phyloP scores from a whole-genome alignment of 2,888 invertebrate genomes.

The Ormia ochracea region DNA sequence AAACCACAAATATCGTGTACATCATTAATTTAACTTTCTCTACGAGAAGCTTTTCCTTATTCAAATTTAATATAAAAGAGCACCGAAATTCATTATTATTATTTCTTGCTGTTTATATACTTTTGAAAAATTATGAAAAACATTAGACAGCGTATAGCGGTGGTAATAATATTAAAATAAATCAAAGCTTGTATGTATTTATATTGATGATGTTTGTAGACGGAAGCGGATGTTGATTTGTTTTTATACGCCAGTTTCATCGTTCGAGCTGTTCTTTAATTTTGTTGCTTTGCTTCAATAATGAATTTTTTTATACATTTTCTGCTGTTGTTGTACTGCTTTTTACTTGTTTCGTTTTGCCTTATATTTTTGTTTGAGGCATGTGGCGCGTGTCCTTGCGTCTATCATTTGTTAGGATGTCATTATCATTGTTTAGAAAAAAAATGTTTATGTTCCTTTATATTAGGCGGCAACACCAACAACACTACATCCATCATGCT shows the following conservation, averaged over 20 bases:
- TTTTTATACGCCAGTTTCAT: conserved; percentile 15
- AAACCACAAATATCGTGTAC: background rate
- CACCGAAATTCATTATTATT: background rate
- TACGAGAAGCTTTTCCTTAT: background rate
- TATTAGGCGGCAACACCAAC: background rate
- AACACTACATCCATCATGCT: background rate
- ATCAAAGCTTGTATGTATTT: conserved; percentile 34
- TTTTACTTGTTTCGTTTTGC: background rate
- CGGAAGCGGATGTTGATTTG: conserved; percentile 64
- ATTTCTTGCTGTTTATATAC: background rate
- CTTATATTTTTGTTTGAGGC: conserved; percentile 4
- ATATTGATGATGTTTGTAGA: conserved; percentile 33
- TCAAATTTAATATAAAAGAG: background rate
- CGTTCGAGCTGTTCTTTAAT: background rate
- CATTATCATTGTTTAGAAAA: conserved; percentile 54
- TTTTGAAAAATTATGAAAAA: background rate
- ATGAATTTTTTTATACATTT: conserved; percentile 26
- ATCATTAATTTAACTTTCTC: background rate
- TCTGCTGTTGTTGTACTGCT: background rate
- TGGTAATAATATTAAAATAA: conserved; percentile 38
- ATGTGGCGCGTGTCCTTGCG: conserved; percentile 51
- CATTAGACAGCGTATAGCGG: background rate
- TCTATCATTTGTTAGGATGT: conserved; percentile 56
- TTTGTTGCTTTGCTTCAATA: background rate
- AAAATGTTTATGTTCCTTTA: background rate